Conservation (phyloP, 2,888 invertebrate species). For the Rhagonycha lutea region DNA sequence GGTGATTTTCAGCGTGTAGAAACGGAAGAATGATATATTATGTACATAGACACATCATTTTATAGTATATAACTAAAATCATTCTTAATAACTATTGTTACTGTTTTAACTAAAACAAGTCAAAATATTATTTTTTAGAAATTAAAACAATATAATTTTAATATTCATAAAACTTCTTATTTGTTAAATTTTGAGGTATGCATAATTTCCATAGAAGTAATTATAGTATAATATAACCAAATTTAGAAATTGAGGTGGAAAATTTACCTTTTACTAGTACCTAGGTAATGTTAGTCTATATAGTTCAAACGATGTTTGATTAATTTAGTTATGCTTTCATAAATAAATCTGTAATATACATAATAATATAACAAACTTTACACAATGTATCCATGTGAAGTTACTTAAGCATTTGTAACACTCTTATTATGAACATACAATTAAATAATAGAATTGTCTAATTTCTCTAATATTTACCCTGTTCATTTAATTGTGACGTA, state of each 20-base stretch:
- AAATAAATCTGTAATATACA: neutral
- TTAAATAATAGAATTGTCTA: too few species aligned
- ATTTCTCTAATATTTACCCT: neutral
- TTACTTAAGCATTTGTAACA: neutral
- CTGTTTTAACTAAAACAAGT: too few species aligned
- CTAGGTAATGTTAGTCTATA: neutral
- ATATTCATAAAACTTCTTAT: too few species aligned
- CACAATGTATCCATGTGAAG: neutral
- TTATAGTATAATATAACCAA: too few species aligned
- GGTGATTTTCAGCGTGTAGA: conserved; percentile 33
- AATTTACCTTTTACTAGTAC: neutral
- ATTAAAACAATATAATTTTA: too few species aligned
- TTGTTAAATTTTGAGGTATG: too few species aligned
- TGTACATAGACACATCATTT: neutral
- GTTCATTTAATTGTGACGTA: neutral
- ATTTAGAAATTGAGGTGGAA: too few species aligned
- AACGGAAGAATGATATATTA: conserved; percentile 17
- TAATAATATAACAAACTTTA: neutral
- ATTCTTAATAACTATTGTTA: too few species aligned
- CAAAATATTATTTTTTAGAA: too few species aligned
- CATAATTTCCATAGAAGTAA: too few species aligned
- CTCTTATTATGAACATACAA: neutral
- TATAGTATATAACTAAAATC: neutral
- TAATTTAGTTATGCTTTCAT: neutral
- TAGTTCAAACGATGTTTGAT: neutral